Conservation (phyloP, 2,113 vertebrate species). For the Leucopsar rothschildi region DNA sequence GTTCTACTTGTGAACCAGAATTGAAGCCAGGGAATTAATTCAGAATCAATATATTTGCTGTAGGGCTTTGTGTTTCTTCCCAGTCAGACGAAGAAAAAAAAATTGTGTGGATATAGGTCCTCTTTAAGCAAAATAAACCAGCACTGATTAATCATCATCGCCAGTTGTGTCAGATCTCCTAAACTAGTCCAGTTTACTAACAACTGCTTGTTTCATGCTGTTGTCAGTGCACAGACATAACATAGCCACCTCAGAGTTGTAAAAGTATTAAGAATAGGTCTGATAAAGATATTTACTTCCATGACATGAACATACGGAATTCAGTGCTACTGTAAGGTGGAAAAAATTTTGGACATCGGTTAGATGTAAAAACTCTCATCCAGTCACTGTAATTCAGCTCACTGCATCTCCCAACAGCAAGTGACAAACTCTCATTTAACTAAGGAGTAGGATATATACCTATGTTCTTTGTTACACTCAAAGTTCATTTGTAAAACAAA, state of each 20-base stretch:
- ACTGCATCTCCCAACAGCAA: background rate
- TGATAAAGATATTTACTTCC: background rate
- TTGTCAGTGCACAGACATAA: background rate
- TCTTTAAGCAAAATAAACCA: background rate
- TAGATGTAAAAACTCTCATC: background rate
- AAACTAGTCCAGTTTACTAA: background rate
- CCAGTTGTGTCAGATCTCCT: background rate
- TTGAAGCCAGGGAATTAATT: background rate
- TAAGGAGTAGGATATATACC: background rate
- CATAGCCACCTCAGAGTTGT: background rate
- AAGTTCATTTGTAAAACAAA: background rate
- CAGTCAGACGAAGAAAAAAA: background rate
- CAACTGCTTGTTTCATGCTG: background rate
- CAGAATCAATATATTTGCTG: background rate
- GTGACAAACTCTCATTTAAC: background rate
- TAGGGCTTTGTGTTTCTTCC: background rate
- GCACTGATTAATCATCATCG: background rate
- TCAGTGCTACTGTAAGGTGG: background rate
- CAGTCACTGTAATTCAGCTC: background rate
- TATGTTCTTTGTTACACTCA: background rate
- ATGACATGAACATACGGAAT: background rate
- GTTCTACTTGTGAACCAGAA: background rate
- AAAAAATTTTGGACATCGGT: background rate
- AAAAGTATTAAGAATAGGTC: background rate
- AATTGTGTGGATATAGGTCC: background rate